Evolutionary conservation across 2,113 vertebrate species (phyloP).

Genomic region (Cyanocitta stelleri): DNA sequence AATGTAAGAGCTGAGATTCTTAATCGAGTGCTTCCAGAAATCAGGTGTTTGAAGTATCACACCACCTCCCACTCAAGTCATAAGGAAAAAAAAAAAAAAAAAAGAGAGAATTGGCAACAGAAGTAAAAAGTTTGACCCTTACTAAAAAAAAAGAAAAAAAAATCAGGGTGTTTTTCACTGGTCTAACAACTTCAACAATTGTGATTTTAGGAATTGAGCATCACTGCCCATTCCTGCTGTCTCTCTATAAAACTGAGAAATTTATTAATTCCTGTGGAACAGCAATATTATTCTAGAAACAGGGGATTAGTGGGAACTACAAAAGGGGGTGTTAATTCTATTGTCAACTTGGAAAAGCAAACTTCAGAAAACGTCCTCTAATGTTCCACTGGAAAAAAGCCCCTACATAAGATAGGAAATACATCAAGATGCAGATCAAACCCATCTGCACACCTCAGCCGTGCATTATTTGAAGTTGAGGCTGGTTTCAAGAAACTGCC

Average conservation of each 20-base stretch:
- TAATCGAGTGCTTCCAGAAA: background rate
- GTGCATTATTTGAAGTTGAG: background rate
- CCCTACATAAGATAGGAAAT: background rate
- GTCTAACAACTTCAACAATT: fast-evolving
- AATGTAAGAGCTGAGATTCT: background rate
- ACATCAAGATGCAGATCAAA: background rate
- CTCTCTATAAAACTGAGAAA: background rate
- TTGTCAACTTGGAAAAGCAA: background rate
- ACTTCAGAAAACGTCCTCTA: background rate
- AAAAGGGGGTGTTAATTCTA: background rate
- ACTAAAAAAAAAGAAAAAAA: background rate
- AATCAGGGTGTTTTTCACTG: background rate
- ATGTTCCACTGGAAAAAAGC: background rate
- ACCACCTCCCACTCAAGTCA: background rate
- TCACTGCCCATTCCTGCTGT: background rate
- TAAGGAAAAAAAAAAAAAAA: background rate
- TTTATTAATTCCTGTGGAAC: background rate
- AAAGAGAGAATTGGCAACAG: background rate
- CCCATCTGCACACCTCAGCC: background rate
- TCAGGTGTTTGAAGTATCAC: background rate
- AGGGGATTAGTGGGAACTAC: background rate
- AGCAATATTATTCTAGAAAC: background rate
- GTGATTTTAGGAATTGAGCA: background rate
- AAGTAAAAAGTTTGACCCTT: background rate
- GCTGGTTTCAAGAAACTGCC: background rate